Conservation (phyloP, 2,797 vertebrate genomes). For the Notoglanidium macrostoma region DNA sequence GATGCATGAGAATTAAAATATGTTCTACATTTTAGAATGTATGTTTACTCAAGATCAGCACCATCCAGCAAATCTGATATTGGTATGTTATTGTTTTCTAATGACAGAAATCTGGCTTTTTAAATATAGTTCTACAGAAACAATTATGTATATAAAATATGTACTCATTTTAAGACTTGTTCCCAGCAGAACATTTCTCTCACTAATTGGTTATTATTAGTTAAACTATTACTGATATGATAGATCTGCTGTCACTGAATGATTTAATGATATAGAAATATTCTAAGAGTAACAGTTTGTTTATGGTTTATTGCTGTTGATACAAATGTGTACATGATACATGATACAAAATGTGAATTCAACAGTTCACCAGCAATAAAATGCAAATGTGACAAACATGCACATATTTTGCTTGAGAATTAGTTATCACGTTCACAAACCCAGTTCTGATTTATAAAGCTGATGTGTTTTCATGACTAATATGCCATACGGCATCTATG, state of each 20-base stretch:
- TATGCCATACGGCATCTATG: constrained; percentile 49
- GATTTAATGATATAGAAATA: constrained; percentile 35
- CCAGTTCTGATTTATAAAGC: constrained; percentile 30
- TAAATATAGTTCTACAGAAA: constrained; percentile 6
- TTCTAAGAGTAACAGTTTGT: constrained; percentile 43
- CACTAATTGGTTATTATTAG: constrained; percentile 1
- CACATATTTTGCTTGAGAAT: constrained; percentile 51
- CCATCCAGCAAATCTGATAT: neutral
- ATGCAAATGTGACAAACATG: constrained; percentile 48
- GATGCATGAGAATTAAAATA: neutral
- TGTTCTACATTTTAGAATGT: neutral
- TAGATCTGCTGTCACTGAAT: constrained; percentile 28
- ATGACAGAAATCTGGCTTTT: neutral
- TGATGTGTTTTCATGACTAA: constrained; percentile 44
- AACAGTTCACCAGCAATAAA: constrained; percentile 50
- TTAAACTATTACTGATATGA: neutral
- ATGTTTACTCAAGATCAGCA: neutral
- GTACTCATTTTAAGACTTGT: neutral
- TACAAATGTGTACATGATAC: constrained; percentile 7
- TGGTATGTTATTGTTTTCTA: neutral
- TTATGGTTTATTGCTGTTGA: constrained; percentile 44
- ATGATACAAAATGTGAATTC: constrained; percentile 42
- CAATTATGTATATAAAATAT: neutral
- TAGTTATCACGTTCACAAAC: constrained; percentile 48
- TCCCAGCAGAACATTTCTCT: neutral